These are phyloP conservation scores for Pandion haliaetus DNA, from an alignment of 2,113 vertebrate genomes.

Conservation along the genomic window DNA sequence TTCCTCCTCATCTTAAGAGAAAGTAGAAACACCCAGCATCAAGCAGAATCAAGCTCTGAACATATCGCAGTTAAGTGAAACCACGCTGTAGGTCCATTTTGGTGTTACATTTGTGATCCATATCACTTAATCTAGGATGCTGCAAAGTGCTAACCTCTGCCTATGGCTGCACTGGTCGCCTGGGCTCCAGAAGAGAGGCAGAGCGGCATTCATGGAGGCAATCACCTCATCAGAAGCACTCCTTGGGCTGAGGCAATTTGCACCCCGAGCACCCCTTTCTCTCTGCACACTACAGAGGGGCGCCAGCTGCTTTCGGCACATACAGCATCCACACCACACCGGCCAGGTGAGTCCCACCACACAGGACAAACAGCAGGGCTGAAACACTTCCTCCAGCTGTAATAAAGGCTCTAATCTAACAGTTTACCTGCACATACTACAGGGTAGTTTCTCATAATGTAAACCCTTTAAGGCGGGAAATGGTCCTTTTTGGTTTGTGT, in stretches of 20 bases:
- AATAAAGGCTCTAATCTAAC: not conserved
- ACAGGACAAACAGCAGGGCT: not conserved
- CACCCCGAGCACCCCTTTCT: rapidly evolving
- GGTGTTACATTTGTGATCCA: not conserved
- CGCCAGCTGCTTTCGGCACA: rapidly evolving
- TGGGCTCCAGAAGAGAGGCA: not conserved
- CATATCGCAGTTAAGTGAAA: not conserved
- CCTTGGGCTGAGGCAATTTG: not conserved
- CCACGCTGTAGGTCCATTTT: not conserved
- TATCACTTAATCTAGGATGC: not conserved
- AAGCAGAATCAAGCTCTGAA: not conserved
- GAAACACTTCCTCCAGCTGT: not conserved
- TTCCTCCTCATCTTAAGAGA: not conserved
- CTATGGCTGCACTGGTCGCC: not conserved
- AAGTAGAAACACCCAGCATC: not conserved
- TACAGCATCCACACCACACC: not conserved
- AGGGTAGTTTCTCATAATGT: not conserved
- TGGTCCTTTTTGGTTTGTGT: not conserved
- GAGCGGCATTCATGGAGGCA: not conserved
- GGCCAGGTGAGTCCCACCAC: not conserved
- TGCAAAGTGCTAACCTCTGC: not conserved
- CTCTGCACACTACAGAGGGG: not conserved
- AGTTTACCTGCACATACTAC: not conserved
- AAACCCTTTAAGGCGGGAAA: not conserved
- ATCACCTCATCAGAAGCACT: not conserved